phyloP scores from a whole-genome alignment of 2,888 invertebrate genomes.

The Rhamnusium bicolor region DNA sequence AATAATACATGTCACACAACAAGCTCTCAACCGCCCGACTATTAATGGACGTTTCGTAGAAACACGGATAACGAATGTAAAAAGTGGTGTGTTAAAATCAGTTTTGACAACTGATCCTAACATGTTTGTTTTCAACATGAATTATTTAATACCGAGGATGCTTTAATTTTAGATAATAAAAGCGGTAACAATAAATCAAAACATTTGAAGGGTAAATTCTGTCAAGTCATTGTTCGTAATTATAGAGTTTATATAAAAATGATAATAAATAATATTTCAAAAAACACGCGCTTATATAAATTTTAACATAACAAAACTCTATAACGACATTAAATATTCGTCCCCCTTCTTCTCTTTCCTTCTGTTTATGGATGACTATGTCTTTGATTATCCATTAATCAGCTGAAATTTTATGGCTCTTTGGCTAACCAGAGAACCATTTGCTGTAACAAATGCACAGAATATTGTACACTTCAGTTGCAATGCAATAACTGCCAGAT shows the following conservation, averaged over 20 bases:
- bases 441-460: not conserved
- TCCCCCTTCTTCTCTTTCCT: too few relatives aligned
- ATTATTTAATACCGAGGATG: not conserved
- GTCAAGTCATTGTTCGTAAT: not conserved
- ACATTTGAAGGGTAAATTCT: slow-evolving; percentile 7
- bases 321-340: not conserved
- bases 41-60: not conserved
- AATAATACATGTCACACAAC: too few relatives aligned
- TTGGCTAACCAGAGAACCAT: not conserved
- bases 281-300: not conserved
- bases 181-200: slow-evolving; percentile 3
- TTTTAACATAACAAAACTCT: not conserved
- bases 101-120: too few relatives aligned
- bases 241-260: not conserved
- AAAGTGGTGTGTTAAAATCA: too few relatives aligned
- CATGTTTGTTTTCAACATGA: not conserved
- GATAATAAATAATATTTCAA: not conserved
- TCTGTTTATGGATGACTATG: not conserved
- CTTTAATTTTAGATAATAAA: not conserved
- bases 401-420: not conserved
- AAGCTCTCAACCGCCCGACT: too few relatives aligned
- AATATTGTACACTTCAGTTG: not conserved
- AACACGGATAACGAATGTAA: not conserved
- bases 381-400: not conserved
- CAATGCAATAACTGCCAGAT: not conserved